Evolutionary conservation across 2,888 invertebrate species (phyloP), one percentile per base, ranked within the genome.

Genomic region (Iselma pallidipennis): DNA sequence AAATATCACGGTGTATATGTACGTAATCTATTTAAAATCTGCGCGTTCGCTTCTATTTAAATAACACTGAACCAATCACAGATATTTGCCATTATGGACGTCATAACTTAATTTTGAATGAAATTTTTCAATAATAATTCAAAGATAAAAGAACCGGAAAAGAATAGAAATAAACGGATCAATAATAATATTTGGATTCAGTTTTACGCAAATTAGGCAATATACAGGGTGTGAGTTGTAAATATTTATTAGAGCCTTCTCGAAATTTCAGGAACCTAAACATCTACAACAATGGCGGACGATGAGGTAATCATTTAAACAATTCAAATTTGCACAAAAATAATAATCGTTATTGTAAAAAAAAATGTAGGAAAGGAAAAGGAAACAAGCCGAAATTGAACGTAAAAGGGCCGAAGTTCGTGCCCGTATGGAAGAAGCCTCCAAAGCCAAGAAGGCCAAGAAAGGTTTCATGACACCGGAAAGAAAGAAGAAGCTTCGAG

Each of bases 381-480:
- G 92, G 88, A 97, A 95, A 88, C 96, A 95, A 88, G 92, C 92
- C 83, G 96, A 97, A 84, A 96, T 96, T 85, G 97, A 97, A 86
- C 92, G 95, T 87, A 96, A 97, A 89, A 95, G 97, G 86, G 97
- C 97, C 82, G 97, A 98, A 85, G 97, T 98, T 84, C 92, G 97
- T 85, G 95, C 95, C 87, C 95, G 97, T 82, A 93, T 98, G 88
- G 98, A 98, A 86, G 97, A 97, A 84, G 96, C 96, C 85, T 95
- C 96, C 83, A 95, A 95, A 83, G 95, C 95, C 82, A 98, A 98
- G 87, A 97, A 96, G 87, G 96, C 95, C 83, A 98, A 98, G 92
- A 98, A 98, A 87, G 98, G 98, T 89, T 98, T 98, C 91, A 97
- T 97, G 95, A 97, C 98, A 80, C 97, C 98, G 68, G 98, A 98